phyloP scores from a whole-genome alignment of 2,113 vertebrate genomes.

The Tor tambroides region DNA sequence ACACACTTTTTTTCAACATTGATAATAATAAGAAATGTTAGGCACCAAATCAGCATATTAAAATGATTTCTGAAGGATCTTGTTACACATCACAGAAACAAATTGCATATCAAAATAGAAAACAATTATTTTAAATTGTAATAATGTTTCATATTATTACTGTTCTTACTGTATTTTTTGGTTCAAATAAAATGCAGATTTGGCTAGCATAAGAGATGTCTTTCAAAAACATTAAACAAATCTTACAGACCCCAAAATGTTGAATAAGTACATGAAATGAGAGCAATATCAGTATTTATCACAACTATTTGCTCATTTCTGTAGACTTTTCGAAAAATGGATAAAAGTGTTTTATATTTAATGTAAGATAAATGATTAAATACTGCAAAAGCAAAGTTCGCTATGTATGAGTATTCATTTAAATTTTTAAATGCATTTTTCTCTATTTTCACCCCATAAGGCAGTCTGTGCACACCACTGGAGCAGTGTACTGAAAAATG shows the following conservation, averaged over 20 bases:
- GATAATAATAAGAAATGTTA: too few relatives aligned
- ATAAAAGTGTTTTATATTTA: background rate
- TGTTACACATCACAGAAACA: too few relatives aligned
- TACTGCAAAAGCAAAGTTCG: background rate
- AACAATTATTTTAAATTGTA: background rate
- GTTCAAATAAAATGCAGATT: background rate
- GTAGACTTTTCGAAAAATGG: background rate
- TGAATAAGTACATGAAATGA: background rate
- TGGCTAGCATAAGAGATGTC: background rate
- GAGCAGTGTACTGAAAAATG: slow-evolving; percentile 8
- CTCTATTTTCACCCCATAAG: background rate
- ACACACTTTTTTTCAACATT: too few relatives aligned
- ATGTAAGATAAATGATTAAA: background rate
- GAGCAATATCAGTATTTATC: background rate
- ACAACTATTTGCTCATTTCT: background rate
- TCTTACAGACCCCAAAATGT: background rate
- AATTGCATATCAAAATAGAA: background rate
- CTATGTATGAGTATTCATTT: background rate
- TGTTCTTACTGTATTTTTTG: background rate
- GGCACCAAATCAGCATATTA: too few relatives aligned
- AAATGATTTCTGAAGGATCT: background rate
- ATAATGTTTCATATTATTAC: background rate
- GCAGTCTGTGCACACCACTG: background rate
- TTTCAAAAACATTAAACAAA: background rate
- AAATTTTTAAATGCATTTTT: background rate